Evolutionary conservation across 2,888 invertebrate genomes (phyloP).

Genomic region (Ophion ellenae): DNA sequence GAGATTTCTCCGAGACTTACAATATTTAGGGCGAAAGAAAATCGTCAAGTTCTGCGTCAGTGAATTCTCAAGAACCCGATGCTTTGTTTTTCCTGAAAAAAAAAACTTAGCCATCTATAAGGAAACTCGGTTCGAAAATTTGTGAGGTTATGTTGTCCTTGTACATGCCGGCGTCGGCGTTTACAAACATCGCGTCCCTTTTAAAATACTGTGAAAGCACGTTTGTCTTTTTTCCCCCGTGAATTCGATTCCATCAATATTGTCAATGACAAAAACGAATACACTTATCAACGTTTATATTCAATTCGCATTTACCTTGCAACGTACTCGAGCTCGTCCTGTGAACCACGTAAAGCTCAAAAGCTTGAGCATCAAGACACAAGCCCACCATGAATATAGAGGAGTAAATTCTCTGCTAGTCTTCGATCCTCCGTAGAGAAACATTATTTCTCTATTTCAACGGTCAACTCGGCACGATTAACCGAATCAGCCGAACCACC

Average conservation of each 20-base stretch:
- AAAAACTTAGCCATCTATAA: too few relatives aligned
- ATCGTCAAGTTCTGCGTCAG: too few relatives aligned
- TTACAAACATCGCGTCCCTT: neutral
- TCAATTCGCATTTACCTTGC: conserved; percentile 70
- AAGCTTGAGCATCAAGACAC: conserved; percentile 75
- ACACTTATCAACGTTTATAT: neutral
- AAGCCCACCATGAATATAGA: conserved; percentile 74
- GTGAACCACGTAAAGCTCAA: conserved; percentile 75
- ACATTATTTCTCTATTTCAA: conserved; percentile 24
- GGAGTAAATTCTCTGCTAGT: conserved; percentile 67
- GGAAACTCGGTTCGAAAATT: too few relatives aligned
- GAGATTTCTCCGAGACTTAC: too few relatives aligned
- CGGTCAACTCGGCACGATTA: neutral
- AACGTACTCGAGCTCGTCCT: conserved; percentile 71
- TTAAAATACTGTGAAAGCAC: neutral
- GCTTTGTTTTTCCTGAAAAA: too few relatives aligned
- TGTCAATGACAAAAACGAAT: neutral
- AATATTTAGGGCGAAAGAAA: too few relatives aligned
- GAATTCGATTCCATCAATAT: neutral
- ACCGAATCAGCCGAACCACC: neutral
- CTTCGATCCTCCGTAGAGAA: conserved; percentile 45
- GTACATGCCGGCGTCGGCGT: neutral
- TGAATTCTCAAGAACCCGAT: too few relatives aligned
- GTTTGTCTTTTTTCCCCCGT: neutral
- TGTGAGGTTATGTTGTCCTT: neutral